Conservation (phyloP, 2,888 invertebrate species). For the Aspidiotus destructor region DNA sequence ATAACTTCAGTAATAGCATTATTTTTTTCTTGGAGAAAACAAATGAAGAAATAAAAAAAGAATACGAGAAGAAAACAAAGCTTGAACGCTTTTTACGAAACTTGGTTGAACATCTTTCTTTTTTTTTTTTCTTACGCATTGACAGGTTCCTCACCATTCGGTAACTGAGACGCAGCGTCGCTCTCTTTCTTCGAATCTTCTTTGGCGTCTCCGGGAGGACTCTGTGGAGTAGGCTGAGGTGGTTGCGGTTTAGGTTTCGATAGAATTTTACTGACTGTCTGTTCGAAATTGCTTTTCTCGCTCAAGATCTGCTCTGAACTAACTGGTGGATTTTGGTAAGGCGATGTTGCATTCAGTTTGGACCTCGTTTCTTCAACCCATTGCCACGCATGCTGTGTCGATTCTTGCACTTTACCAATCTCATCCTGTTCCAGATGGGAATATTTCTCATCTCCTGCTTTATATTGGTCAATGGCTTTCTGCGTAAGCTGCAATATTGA, state of each 20-base stretch:
- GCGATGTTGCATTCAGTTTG: constrained; percentile 47
- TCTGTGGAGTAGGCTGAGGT: constrained; percentile 48
- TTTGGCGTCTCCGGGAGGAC: constrained; percentile 41
- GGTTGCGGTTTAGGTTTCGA: constrained; percentile 70
- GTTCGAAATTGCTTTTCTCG: constrained; percentile 57
- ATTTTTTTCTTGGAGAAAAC: no score
- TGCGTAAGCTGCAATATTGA: constrained; percentile 66
- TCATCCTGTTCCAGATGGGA: constrained; percentile 58
- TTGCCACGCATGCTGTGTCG: constrained; percentile 58
- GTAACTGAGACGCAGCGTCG: constrained; percentile 25
- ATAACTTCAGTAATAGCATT: no score
- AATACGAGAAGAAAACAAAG: no score
- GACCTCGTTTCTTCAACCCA: constrained; percentile 75
- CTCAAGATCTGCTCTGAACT: constrained; percentile 68
- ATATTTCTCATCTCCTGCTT: constrained; percentile 44
- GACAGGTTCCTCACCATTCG: constrained; percentile 26
- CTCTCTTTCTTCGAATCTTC: constrained; percentile 37
- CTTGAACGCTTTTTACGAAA: no score
- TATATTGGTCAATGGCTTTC: constrained; percentile 65
- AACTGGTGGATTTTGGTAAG: constrained; percentile 60
- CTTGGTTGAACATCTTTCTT: no score
- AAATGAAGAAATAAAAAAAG: no score
- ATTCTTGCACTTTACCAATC: constrained; percentile 61
- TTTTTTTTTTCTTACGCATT: constrained; percentile 7
- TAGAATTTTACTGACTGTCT: constrained; percentile 57